phyloP scores from a whole-genome alignment of 2,113 vertebrate species.

The Etheostoma cragini region DNA sequence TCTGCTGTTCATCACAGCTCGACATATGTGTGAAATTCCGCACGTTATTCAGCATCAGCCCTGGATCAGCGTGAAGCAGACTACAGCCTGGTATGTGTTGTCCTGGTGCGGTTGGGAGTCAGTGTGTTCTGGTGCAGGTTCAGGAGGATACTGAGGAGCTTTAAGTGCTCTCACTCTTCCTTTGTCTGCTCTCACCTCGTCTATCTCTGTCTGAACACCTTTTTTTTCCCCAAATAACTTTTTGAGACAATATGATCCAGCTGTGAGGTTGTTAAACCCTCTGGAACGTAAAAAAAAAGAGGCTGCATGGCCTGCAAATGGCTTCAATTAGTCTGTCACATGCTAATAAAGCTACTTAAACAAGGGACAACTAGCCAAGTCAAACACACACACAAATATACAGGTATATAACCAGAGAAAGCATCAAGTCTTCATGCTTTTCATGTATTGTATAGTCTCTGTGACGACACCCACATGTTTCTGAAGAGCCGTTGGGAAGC shows the following conservation, averaged over 20 bases:
- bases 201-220: conserved; percentile 48
- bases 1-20: conserved; percentile 56
- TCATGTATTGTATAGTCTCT: no score
- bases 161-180: conserved; percentile 60
- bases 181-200: conserved; percentile 63
- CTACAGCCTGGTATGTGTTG: conserved; percentile 52
- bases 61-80: conserved; percentile 47
- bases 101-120: conserved; percentile 7
- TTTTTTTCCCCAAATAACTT: conserved; percentile 61
- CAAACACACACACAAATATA: conserved; percentile 47
- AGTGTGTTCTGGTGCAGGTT: conserved; percentile 36
- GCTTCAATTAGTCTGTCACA: conserved; percentile 82
- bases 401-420: conserved; percentile 34
- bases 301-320: conserved; percentile 73
- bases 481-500: no score
- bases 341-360: conserved; percentile 78
- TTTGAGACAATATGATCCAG: conserved; percentile 80
- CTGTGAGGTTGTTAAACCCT: conserved; percentile 79
- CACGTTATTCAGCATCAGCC: conserved; percentile 66
- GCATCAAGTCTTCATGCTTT: background rate
- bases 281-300: conserved; percentile 80
- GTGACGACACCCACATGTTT: no score
- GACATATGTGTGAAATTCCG: conserved; percentile 73
- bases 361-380: conserved; percentile 60
- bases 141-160: conserved; percentile 59